Conservation (phyloP, 2,113 vertebrate species). For the Cathartes aura region DNA sequence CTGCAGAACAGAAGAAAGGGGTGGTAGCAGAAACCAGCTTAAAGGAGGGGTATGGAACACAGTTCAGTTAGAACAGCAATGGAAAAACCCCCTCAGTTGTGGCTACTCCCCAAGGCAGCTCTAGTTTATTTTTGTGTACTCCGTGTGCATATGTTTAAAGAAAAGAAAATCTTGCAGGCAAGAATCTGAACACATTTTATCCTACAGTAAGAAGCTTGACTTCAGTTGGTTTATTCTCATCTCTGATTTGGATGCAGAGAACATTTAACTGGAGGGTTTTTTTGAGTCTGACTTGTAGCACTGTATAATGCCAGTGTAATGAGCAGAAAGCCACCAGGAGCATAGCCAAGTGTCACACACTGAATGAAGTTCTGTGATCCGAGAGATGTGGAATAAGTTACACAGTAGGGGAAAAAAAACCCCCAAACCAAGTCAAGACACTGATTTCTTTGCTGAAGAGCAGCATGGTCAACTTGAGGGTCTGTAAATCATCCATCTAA, state of each 20-base stretch:
- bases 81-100: neutral
- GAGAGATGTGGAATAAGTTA: neutral
- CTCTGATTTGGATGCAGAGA: neutral
- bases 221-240: neutral
- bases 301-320: neutral
- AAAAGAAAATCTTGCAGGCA: neutral
- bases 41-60: neutral
- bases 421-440: neutral
- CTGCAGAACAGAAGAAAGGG: neutral
- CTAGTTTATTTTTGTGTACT: neutral
- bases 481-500: neutral
- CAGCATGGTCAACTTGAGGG: neutral
- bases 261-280: neutral
- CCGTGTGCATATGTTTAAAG: rapidly evolving
- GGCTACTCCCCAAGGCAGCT: neutral
- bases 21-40: neutral
- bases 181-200: neutral
- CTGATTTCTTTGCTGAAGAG: neutral
- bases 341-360: neutral
- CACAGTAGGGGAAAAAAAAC: neutral
- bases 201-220: neutral
- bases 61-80: neutral
- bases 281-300: neutral
- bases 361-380: neutral
- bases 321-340: neutral